These are phyloP conservation scores for Apogon hyalosoma DNA, from an alignment of 2,797 vertebrate species.

Conservation along the genomic window DNA sequence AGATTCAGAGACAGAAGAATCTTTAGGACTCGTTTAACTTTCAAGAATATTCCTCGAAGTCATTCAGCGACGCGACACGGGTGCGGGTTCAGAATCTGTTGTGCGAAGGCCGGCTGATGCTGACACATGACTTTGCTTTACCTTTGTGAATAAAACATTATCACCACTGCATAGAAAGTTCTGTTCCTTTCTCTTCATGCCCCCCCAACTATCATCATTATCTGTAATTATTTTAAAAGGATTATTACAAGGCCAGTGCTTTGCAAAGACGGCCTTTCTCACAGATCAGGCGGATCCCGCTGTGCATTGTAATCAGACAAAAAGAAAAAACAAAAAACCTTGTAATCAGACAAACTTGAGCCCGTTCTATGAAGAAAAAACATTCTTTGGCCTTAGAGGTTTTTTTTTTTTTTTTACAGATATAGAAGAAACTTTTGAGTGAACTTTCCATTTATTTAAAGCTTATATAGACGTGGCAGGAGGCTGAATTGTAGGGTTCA, in stretches of 20 bases:
- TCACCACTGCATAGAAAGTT: slow-evolving; percentile 3
- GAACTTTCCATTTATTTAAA: neutral
- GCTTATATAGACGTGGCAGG: slow-evolving; percentile 2
- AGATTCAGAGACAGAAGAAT: neutral
- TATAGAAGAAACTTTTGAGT: neutral
- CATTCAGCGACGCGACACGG: neutral
- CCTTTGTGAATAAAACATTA: slow-evolving; percentile 55
- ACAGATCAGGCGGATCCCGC: slow-evolving; percentile 1
- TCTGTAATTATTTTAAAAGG: slow-evolving; percentile 34
- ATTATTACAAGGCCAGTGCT: neutral
- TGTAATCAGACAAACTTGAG: neutral
- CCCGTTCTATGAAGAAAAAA: neutral
- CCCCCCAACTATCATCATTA: slow-evolving; percentile 15
- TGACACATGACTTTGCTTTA: slow-evolving; percentile 14
- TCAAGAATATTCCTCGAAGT: neutral
- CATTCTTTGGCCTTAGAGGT: neutral
- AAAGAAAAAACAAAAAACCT: neutral
- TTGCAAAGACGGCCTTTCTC: slow-evolving; percentile 9
- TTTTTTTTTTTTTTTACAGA: neutral
- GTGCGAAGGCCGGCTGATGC: neutral
- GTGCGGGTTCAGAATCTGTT: neutral
- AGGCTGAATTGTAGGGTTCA: slow-evolving; percentile 12
- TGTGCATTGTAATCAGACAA: slow-evolving; percentile 14
- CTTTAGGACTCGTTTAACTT: neutral
- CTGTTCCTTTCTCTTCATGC: neutral